Percentiles rank a stretch among this genome's conserved stretches.
These are phyloP conservation scores for Sandelia bainsii DNA, from an alignment of 2,797 vertebrate genomes.

Conservation along the genomic window DNA sequence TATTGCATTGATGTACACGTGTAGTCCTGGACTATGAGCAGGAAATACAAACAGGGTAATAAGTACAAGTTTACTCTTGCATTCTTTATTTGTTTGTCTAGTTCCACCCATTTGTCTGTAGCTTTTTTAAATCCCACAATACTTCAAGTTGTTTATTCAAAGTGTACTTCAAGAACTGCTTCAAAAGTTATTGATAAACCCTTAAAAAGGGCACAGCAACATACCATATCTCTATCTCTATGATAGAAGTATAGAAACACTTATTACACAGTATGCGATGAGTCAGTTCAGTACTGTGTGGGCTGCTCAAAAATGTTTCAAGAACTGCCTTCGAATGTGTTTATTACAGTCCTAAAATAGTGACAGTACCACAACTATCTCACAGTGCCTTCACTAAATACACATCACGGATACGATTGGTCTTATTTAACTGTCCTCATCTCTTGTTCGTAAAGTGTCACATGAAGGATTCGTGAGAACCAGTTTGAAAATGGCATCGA, in stretches of 20 bases:
- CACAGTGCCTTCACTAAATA: neutral
- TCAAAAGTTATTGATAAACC: neutral
- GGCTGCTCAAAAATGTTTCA: neutral
- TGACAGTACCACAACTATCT: constrained; percentile 1
- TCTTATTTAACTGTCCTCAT: constrained; percentile 37
- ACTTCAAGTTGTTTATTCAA: neutral
- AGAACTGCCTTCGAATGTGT: too few relatives aligned
- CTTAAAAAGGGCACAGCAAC: neutral
- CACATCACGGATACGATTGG: constrained; percentile 27
- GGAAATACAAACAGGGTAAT: neutral
- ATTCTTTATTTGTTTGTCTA: neutral
- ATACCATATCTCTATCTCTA: neutral
- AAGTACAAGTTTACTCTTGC: neutral
- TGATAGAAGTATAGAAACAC: neutral
- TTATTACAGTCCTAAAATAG: neutral
- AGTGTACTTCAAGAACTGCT: neutral
- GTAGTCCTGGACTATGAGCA: neutral
- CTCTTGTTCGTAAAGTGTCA: constrained; percentile 28
- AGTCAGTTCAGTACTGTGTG: neutral
- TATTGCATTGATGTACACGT: too few relatives aligned
- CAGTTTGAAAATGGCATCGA: constrained; percentile 32
- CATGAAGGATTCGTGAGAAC: constrained; percentile 7
- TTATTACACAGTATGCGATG: neutral
- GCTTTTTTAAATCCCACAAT: neutral
- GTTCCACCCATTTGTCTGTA: neutral